Evolutionary conservation across 2,888 invertebrate species (phyloP), one percentile per base, ranked within the genome.

Genomic region (Noctua janthina): DNA sequence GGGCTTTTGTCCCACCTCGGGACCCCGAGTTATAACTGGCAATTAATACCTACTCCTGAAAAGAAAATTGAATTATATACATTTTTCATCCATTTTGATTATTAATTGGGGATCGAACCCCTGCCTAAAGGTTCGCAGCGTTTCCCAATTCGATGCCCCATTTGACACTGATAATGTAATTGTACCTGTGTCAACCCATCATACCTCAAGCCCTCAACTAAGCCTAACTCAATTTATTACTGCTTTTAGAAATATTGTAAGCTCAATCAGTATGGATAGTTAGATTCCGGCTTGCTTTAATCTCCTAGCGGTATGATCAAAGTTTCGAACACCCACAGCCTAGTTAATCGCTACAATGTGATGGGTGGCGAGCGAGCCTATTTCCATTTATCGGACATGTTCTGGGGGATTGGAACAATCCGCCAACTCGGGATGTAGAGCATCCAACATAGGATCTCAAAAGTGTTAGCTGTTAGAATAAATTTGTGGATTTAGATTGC

Each of bases 371-470:
- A 64, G 39, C 39, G 49, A 82, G 43, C 85, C 76, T 85, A 79
- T 85, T 85, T 85, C 78, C 86, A 85, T 85, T 85, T 82, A 85
- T 73, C 71, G 82, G 74, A 79, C 82, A 79, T 82, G 85, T 79
- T 79, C 71, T 51, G 23, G 66, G 74, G 76, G 74, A 82, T 82
- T 79, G 74, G 56, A 72, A 73, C 76, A 72, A 78, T 81, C 68
- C 76, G 67, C 29, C 68, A 71, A 83, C 76, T 70, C 49, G 64
- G 68, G 68, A 69, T 86, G 75, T 62, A 75, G 74, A 85, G 59
- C 64, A 72, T 64, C 49, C 54, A 59, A 68, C 39, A 29, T 8
- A 49, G 59, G 11, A 68, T 15, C 68, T 59, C 74, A 72, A 69
- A 74, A 62, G 43, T 46, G 35, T 39, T 69, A 23, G 49, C 43